Evolutionary conservation across 2,113 vertebrate genomes (phyloP).

Genomic region (Sylvilagus bachmani): DNA sequence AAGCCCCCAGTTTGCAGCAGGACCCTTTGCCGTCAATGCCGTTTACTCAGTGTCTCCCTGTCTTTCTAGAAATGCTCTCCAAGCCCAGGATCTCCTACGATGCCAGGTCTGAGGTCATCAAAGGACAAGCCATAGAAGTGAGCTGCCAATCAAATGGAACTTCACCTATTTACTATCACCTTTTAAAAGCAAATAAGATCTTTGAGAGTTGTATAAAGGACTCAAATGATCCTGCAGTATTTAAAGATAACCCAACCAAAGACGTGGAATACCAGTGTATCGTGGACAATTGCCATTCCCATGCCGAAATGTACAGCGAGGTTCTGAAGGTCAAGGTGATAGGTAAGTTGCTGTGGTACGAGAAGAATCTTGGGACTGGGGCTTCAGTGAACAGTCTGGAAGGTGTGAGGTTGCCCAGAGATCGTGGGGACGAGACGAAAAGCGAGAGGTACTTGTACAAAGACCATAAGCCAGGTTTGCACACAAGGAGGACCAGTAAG

Average conservation of each 20-base stretch:
- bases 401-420: not conserved
- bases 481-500: not conserved
- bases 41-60: not conserved
- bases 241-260: conserved; percentile 61
- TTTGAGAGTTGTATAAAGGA: fast-evolving
- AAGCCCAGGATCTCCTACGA: conserved; percentile 70
- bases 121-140: conserved; percentile 69
- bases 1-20: conserved; percentile 7
- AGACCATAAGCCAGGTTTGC: too few species aligned
- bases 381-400: not conserved
- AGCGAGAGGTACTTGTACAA: not conserved
- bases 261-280: conserved; percentile 58
- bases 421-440: not conserved
- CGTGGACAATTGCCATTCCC: conserved; percentile 72
- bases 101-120: conserved; percentile 65
- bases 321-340: conserved; percentile 72
- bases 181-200: not conserved
- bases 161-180: conserved; percentile 45
- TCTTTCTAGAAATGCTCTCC: conserved; percentile 75
- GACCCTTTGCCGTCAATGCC: not conserved
- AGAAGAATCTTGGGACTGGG: not conserved
- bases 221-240: conserved; percentile 58
- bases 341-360: conserved; percentile 58
- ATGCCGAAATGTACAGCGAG: not conserved
- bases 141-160: conserved; percentile 78